phyloP scores from a whole-genome alignment of 2,113 vertebrate genomes.

The Chloebia gouldiae region DNA sequence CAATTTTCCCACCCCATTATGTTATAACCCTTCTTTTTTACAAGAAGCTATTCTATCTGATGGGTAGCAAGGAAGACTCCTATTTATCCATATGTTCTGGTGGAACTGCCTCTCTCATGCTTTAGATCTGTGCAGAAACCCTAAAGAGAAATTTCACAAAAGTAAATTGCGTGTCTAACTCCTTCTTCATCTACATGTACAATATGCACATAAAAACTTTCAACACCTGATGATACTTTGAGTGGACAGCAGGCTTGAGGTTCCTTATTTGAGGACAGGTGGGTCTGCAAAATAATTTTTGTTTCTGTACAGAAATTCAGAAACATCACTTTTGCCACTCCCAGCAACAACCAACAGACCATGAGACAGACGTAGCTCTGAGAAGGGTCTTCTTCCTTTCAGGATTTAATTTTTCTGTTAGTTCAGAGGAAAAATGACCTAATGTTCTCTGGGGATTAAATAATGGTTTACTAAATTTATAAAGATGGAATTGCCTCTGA shows the following conservation, averaged over 20 bases:
- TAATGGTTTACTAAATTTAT: background rate
- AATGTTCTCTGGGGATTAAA: background rate
- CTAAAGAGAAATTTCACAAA: background rate
- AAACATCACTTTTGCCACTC: background rate
- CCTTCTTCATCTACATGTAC: background rate
- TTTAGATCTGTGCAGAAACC: background rate
- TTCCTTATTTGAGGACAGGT: background rate
- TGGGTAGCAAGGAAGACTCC: background rate
- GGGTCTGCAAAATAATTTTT: background rate
- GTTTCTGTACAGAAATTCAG: background rate
- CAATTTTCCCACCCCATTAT: background rate
- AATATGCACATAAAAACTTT: background rate
- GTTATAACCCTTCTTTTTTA: background rate
- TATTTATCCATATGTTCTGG: background rate
- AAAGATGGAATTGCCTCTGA: background rate
- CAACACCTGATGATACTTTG: background rate
- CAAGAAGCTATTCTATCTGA: constrained; percentile 6
- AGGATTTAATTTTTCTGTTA: background rate
- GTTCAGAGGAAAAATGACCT: background rate
- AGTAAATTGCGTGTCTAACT: background rate
- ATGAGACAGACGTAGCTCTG: background rate
- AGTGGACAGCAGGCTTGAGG: background rate
- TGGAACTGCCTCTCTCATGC: background rate
- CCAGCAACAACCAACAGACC: background rate
- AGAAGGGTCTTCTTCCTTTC: background rate